Base-by-base conservation (phyloP, 2,888 invertebrate species). In the Drosophila koepferae region DNA sequence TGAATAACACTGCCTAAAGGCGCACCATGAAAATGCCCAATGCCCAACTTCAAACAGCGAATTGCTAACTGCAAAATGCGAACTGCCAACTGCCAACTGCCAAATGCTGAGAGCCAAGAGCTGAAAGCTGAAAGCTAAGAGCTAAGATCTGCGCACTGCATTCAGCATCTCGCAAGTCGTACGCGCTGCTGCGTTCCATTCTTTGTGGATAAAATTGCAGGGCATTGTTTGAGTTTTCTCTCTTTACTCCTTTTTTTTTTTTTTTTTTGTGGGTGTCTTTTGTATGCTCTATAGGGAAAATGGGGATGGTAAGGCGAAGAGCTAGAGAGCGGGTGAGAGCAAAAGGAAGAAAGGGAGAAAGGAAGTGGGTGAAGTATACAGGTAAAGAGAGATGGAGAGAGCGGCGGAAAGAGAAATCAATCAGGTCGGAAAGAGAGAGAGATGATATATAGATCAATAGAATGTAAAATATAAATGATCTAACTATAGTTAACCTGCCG, bases 171-270 rank as follows among this genome's bases (percentile, higher is more conserved):
- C 74, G 54, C 41, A 48, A 40, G 66, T 72, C 80, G 68, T 81
- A 84, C 89, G 89, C 82, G 81, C 71, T 65, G 82, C 65, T 80
- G 84, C 86, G 86, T 89, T 85, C 51, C 90, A 82, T 85, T 88
- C 86, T 89, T 87, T 85, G 86, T 80, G 70, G 60, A 64, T 75
- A 67, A 89, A 85, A 88, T 85, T 85, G 86, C 90, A 77, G 86
- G 46, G 83, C 85, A 85, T 85, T 90, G 85, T 85, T 85, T 89
- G 89, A 70, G 31, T 51, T 51, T n/a, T 51, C 7, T 1, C 3
- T 34, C 5, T 34, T 51, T 12, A 6, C 10, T 9, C 3, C 31
- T 74, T 80, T 80, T 77, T 64, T 36, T 74, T 80, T 80, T 77
- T 64, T 36, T 20, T 87, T 80, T 64, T 9, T 2, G 58, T 28